Evolutionary conservation across 2,797 vertebrate genomes (phyloP).

Genomic region (Microtus agrestis): DNA sequence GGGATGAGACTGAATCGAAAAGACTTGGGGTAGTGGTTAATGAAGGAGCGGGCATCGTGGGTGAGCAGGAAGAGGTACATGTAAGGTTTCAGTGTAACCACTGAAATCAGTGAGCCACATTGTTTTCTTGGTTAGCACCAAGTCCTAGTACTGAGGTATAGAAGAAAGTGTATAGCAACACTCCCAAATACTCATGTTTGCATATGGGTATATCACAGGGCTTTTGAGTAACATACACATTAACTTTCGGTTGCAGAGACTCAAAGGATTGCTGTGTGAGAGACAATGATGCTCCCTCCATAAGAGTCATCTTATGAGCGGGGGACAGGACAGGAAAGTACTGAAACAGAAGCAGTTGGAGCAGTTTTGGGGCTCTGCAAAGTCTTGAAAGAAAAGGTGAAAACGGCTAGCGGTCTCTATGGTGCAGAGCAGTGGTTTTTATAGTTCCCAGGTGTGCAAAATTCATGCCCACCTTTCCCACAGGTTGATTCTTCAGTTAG

Average conservation of each 20-base stretch:
- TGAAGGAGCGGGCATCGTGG: not conserved
- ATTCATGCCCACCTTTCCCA: not conserved
- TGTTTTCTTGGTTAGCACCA: not conserved
- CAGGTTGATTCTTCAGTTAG: not conserved
- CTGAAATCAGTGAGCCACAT: not conserved
- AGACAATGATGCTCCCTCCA: not conserved
- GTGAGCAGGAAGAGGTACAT: not conserved
- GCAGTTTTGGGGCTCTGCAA: not conserved
- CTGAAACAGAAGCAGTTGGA: not conserved
- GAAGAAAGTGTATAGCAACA: not conserved
- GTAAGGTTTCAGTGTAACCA: not conserved
- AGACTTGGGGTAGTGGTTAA: not conserved
- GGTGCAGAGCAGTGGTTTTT: not conserved
- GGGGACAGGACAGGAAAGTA: not conserved
- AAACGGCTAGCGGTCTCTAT: not conserved
- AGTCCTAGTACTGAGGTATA: not conserved
- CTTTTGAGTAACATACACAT: not conserved
- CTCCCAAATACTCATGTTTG: not conserved
- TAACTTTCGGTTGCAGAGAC: constrained; percentile 30
- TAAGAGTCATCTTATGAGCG: not conserved
- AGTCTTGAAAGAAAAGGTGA: not conserved
- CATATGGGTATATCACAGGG: not conserved
- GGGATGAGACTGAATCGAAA: not conserved
- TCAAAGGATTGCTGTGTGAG: not conserved
- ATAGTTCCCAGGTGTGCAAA: not conserved